These are phyloP conservation scores for Petrolisthes manimaculis DNA, from an alignment of 2,888 invertebrate species.

Conservation along the genomic window DNA sequence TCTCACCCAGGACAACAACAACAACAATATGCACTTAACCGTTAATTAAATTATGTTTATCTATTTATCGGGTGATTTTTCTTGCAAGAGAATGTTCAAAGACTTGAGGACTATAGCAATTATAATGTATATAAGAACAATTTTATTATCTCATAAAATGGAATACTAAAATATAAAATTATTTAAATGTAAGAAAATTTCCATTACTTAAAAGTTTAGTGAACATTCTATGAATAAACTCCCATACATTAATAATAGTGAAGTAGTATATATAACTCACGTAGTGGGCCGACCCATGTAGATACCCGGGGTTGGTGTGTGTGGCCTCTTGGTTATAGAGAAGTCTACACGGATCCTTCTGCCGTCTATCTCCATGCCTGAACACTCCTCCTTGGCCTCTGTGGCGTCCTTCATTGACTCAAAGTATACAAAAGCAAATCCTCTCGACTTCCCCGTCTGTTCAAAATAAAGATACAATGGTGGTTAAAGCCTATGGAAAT, in stretches of 20 bases:
- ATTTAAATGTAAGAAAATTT: neutral
- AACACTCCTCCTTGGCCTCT: conserved; percentile 92
- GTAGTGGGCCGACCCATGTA: conserved; percentile 94
- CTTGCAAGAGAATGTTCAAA: too few species aligned
- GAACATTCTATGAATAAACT: neutral
- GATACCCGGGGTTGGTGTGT: conserved; percentile 96
- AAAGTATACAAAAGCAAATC: conserved; percentile 97
- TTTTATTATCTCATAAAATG: too few species aligned
- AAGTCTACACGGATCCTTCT: conserved; percentile 93
- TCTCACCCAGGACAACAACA: too few species aligned
- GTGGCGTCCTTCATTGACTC: conserved; percentile 89
- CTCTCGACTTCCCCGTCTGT: conserved; percentile 92
- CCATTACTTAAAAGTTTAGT: neutral
- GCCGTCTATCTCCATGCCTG: conserved; percentile 94
- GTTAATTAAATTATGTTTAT: too few species aligned
- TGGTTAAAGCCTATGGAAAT: neutral
- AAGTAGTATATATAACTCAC: conserved; percentile 72
- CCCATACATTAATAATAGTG: neutral
- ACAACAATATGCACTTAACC: too few species aligned
- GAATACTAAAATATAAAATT: neutral
- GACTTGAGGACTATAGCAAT: too few species aligned
- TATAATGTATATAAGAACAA: too few species aligned
- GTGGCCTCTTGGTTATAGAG: conserved; percentile 95
- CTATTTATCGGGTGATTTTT: too few species aligned
- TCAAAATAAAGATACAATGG: neutral